These are phyloP conservation scores for Gerris lacustris DNA, from an alignment of 2,888 invertebrate genomes.

Conservation along the genomic window DNA sequence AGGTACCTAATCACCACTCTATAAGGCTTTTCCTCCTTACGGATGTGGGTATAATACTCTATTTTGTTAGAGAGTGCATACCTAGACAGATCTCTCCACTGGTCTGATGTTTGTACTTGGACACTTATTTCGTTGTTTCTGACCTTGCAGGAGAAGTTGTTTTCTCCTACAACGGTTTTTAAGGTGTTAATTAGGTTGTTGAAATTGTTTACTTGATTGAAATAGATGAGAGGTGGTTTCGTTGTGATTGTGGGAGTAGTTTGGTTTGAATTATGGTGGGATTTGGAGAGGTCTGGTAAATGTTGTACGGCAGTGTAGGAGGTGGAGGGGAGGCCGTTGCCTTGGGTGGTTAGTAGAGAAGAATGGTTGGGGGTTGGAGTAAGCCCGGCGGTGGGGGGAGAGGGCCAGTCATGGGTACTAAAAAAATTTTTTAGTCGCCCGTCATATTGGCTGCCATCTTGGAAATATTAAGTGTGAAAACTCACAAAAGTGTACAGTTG, in stretches of 20 bases:
- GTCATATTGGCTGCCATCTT: no score
- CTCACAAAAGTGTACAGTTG: no score
- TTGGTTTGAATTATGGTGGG: not conserved
- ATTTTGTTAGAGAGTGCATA: not conserved
- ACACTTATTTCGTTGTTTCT: not conserved
- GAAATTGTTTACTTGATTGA: not conserved
- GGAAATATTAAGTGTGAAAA: no score
- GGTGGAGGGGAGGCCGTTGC: no score
- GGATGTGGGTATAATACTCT: not conserved
- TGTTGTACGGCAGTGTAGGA: no score
- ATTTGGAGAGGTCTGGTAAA: no score
- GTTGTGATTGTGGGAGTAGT: not conserved
- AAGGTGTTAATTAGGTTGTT: not conserved
- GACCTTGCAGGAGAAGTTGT: not conserved
- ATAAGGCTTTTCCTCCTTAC: not conserved
- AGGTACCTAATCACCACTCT: conserved; percentile 2
- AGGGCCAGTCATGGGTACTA: no score
- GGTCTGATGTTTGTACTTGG: conserved; percentile 1
- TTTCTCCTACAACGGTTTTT: not conserved
- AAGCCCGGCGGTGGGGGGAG: no score
- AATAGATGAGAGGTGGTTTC: not conserved
- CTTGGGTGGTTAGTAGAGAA: no score
- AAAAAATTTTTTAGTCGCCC: no score
- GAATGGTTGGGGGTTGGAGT: no score
- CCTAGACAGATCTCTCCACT: not conserved